Conservation (phyloP, 2,113 vertebrate genomes). For the Xyrauchen texanus region DNA sequence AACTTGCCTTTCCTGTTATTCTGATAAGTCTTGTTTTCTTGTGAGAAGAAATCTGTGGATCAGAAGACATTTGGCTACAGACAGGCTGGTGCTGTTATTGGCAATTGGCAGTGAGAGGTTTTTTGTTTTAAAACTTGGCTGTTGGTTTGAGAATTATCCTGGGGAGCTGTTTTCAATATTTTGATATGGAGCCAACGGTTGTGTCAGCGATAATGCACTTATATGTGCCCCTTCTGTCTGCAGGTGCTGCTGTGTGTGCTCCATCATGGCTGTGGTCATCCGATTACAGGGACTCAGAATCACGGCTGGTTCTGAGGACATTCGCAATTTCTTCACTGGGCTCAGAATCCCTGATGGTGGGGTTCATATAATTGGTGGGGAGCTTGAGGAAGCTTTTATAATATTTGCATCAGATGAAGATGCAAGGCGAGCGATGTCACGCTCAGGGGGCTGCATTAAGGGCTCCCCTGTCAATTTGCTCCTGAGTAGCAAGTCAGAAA, state of each 20-base stretch:
- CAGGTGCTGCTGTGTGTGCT: constrained; percentile 78
- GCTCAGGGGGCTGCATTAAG: constrained; percentile 88
- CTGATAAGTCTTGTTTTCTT: neutral
- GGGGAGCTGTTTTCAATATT: constrained; percentile 36
- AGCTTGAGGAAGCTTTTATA: constrained; percentile 93
- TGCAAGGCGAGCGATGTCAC: constrained; percentile 93
- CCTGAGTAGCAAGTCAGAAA: constrained; percentile 96
- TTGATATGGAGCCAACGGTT: constrained; percentile 45
- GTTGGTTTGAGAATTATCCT: neutral
- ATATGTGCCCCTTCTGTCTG: constrained; percentile 76
- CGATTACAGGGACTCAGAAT: constrained; percentile 98
- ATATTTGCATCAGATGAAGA: constrained; percentile 98
- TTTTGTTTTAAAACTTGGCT: neutral
- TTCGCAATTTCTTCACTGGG: constrained; percentile 98
- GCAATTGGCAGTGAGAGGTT: neutral
- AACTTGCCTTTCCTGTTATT: neutral
- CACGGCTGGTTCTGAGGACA: constrained; percentile 94
- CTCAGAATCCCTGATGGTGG: constrained; percentile 99
- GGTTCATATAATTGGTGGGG: constrained; percentile 98
- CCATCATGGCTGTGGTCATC: constrained; percentile 97
- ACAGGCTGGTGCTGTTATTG: neutral
- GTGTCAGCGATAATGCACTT: constrained; percentile 72
- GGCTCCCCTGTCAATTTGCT: constrained; percentile 81
- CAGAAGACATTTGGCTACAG: neutral
- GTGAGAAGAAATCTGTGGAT: neutral